A percentile compares a stretch with the other conserved stretches of the same genome.
These are phyloP conservation scores for Chrysina gloriosa DNA, from an alignment of 2,888 invertebrate species.

Conservation along the genomic window DNA sequence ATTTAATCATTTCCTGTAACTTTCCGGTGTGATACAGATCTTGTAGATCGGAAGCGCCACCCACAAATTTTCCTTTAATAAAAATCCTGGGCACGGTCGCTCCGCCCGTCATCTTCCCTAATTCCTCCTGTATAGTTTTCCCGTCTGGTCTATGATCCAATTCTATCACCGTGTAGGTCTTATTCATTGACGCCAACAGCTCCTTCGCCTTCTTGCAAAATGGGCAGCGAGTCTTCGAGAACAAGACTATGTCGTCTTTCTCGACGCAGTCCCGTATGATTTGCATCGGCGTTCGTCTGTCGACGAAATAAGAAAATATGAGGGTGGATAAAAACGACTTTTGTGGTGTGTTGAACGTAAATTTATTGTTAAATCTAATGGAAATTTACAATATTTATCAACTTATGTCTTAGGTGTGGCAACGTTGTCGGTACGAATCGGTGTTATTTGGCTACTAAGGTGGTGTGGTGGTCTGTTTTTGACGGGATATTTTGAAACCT, in stretches of 20 bases:
- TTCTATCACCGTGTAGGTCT: background rate
- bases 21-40: conserved; percentile 7
- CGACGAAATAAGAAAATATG: background rate
- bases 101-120: conserved; percentile 9
- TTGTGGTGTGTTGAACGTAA: background rate
- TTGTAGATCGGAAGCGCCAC: conserved; percentile 13
- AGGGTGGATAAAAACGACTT: background rate
- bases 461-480: conserved; percentile 11
- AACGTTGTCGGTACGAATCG: too few relatives aligned
- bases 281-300: conserved; percentile 1
- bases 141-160: conserved; percentile 3
- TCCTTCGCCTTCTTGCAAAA: conserved; percentile 15
- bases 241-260: conserved; percentile 11
- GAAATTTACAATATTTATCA: background rate
- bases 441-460: background rate
- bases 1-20: background rate
- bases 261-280: conserved; percentile 1
- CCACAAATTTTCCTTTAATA: conserved; percentile 3
- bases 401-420: too few relatives aligned
- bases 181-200: background rate
- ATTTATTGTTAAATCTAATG: background rate
- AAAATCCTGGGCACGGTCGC: conserved; percentile 12
- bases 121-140: background rate
- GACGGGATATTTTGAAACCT: conserved; percentile 20
- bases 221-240: background rate